Percentiles rank a stretch among this genome's conserved stretches.
Evolutionary conservation across 2,888 invertebrate species (phyloP).

Genomic region (Epsilonema sp.): DNA sequence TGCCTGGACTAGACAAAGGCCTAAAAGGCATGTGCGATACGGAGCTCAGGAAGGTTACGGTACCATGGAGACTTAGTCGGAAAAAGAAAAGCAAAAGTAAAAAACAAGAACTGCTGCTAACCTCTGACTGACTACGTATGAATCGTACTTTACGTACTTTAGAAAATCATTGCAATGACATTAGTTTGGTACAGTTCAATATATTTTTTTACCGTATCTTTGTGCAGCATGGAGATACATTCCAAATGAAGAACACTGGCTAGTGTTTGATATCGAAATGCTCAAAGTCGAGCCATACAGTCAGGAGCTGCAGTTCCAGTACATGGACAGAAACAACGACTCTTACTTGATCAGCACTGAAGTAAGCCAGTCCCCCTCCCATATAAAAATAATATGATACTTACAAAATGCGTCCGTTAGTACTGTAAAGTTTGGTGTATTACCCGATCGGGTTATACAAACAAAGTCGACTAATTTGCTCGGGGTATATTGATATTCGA

Average conservation of each 20-base stretch:
- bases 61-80: slow-evolving; percentile 23
- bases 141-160: not conserved
- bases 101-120: too few relatives aligned
- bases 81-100: slow-evolving; percentile 21
- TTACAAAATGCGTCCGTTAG: too few relatives aligned
- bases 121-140: too few relatives aligned
- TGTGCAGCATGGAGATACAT: slow-evolving; percentile 24
- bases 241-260: slow-evolving; percentile 28
- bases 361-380: too few relatives aligned
- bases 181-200: not conserved
- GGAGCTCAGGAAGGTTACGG: slow-evolving; percentile 21
- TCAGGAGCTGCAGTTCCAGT: slow-evolving; percentile 18
- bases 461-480: too few relatives aligned
- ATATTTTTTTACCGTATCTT: too few relatives aligned
- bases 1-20: slow-evolving; percentile 27
- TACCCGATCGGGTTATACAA: too few relatives aligned
- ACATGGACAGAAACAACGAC: slow-evolving; percentile 22
- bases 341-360: slow-evolving; percentile 14
- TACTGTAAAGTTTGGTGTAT: too few relatives aligned
- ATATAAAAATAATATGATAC: too few relatives aligned
- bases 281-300: slow-evolving; percentile 17
- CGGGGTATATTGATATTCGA: too few relatives aligned
- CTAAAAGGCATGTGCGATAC: slow-evolving; percentile 21
- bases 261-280: slow-evolving; percentile 22
- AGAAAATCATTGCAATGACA: not conserved